Base-by-base conservation (phyloP, 2,113 vertebrate species). In the Martes martes region DNA sequence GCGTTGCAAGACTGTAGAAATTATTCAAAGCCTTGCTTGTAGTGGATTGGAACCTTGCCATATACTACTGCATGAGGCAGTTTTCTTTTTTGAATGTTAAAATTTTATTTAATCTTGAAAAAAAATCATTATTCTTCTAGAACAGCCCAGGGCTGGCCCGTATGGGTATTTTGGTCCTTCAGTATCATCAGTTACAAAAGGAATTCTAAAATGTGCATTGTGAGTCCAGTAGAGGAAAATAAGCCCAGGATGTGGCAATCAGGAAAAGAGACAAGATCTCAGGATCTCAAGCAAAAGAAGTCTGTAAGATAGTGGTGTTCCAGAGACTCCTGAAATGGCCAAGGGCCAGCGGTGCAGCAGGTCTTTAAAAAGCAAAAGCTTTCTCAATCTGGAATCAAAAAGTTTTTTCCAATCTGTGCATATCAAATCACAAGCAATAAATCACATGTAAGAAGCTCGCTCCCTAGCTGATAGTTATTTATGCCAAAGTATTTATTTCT, bases 61-160 rank as follows among this genome's bases (percentile, higher is more conserved):
- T 21, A 9, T 57, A 50, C 7, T 71, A 92, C 39, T 74, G 42
- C 45, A 61, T 80, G 11, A 86, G 52, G 5, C 16, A 45, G 33
- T 31, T 87, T 91, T 84, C 14, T 79, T 78, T 81, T 69, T 36
- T 10, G 9, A 95, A 88, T 95, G 63, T 21, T 50, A 69, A 26
- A 57, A 24, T 91, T 93, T 88, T 86, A 95, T 83, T 92, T 91
- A 76, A 50, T 57, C 39, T 83, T 94, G 19, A 69, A 47, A 83
- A 95, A 21, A 55, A 67, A 47, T 73, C 14, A n/a, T 65, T 87
- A 1, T 91, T 80, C 23, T 83, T 82, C 63, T 85, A 71, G 86
- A 78, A 82, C 24, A 36, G 59, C 39, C 39, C 59, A 42, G 23
- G 15, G 8, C 1, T n/a, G 19, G 14, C 24, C 26, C 24, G 1